phyloP scores from a whole-genome alignment of 92 coral and sea anemone genomes.

The Nematostella vectensis region DNA sequence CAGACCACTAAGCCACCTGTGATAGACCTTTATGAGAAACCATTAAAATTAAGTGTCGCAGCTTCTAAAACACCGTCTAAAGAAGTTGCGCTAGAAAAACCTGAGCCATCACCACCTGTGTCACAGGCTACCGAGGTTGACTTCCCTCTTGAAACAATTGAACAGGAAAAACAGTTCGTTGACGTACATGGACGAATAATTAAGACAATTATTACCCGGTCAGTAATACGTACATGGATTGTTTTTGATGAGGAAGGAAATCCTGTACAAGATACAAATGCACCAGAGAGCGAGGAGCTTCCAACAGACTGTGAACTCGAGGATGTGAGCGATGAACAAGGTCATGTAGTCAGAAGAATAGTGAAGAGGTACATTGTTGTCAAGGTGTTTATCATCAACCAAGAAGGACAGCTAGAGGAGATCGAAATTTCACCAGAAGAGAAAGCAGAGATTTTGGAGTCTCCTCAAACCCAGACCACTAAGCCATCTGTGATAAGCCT shows the following conservation, averaged over 20 bases:
- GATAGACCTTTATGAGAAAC: too few relatives aligned
- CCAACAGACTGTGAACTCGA: slow-evolving; percentile 31
- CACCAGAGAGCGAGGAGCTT: slow-evolving; percentile 2
- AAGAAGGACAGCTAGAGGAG: slow-evolving; percentile 1
- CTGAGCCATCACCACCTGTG: not conserved
- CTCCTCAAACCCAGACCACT: not conserved
- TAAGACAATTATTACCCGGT: not conserved
- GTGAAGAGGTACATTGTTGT: slow-evolving; percentile 26
- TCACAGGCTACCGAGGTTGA: not conserved
- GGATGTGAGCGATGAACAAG: slow-evolving; percentile 57
- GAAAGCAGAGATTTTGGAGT: not conserved
- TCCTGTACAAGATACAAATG: slow-evolving; percentile 7
- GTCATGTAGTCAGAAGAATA: slow-evolving; percentile 60
- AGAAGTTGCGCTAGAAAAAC: not conserved
- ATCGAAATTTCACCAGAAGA: not conserved
- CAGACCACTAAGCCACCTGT: too few relatives aligned
- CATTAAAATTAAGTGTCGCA: too few relatives aligned
- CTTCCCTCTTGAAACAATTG: not conserved
- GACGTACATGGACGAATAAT: not conserved
- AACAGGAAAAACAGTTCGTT: not conserved
- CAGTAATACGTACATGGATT: slow-evolving; percentile 1
- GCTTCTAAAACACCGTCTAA: not conserved
- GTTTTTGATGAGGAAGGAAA: not conserved
- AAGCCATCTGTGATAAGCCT: not conserved
- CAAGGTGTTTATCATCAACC: slow-evolving; percentile 21